Conservation (phyloP, 2,888 invertebrate genomes). For the Strigamia transsilvanica region DNA sequence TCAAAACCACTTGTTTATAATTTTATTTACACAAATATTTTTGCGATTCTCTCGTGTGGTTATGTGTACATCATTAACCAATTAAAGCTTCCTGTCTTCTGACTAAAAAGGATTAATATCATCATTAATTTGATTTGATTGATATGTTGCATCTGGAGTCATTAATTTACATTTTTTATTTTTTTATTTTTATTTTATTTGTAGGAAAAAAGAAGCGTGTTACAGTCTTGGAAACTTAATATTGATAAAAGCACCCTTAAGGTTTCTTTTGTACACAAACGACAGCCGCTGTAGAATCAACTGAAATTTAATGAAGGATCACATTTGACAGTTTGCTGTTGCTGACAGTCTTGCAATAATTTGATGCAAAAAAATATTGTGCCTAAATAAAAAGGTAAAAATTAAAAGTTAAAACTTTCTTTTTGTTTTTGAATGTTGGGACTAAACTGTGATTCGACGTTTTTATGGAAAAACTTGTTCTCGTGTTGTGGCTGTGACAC, state of each 20-base stretch:
- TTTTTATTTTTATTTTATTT: too few relatives aligned
- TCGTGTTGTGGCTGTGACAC: constrained; percentile 31
- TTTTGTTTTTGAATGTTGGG: background rate
- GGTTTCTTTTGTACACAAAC: constrained; percentile 35
- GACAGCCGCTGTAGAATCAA: constrained; percentile 40
- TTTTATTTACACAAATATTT: constrained; percentile 44
- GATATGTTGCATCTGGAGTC: constrained; percentile 25
- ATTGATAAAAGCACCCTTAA: constrained; percentile 41
- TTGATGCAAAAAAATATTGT: constrained; percentile 3
- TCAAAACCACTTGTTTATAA: constrained; percentile 26
- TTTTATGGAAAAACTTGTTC: background rate
- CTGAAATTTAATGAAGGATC: constrained; percentile 45
- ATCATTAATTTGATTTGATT: constrained; percentile 34
- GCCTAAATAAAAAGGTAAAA: background rate
- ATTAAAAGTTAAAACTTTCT: background rate
- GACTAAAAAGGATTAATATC: constrained; percentile 28
- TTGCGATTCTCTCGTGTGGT: background rate
- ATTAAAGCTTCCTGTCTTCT: background rate
- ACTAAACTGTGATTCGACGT: background rate
- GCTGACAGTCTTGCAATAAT: constrained; percentile 2
- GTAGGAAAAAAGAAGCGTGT: background rate
- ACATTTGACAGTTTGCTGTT: constrained; percentile 41
- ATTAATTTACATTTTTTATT: constrained; percentile 34
- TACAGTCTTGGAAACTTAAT: constrained; percentile 1
- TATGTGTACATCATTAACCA: constrained; percentile 17